A percentile compares a stretch with the other conserved stretches of the same genome.
Evolutionary conservation across 2,888 invertebrate species (phyloP).

Genomic region (Proisotoma minuta): DNA sequence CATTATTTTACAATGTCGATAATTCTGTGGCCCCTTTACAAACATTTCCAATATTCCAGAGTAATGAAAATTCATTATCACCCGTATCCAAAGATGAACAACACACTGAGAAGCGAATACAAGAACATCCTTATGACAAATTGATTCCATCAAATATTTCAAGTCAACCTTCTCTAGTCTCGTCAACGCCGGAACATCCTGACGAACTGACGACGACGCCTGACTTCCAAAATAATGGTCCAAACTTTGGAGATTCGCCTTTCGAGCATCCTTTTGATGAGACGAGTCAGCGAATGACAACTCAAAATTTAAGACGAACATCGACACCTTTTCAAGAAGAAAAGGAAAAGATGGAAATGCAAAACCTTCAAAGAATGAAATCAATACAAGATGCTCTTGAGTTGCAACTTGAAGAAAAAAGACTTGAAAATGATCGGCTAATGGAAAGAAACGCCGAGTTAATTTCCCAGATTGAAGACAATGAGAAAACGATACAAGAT

Average conservation of each 20-base stretch:
- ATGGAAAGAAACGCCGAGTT: conserved; percentile 36
- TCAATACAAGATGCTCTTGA: conserved; percentile 35
- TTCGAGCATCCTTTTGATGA: not conserved
- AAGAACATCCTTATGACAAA: too few relatives aligned
- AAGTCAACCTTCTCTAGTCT: not conserved
- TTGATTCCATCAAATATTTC: not conserved
- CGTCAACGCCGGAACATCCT: not conserved
- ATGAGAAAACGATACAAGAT: conserved; percentile 38
- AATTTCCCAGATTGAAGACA: conserved; percentile 34
- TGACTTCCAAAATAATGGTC: not conserved
- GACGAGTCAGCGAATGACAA: not conserved
- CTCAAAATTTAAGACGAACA: not conserved
- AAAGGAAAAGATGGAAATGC: conserved; percentile 6
- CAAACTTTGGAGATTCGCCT: not conserved
- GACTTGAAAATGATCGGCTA: conserved; percentile 37
- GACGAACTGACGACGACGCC: not conserved
- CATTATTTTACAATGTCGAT: conserved; percentile 15
- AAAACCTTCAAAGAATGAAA: conserved; percentile 12
- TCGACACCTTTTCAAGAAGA: not conserved
- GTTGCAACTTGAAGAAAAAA: conserved; percentile 33
- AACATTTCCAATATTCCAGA: too few relatives aligned
- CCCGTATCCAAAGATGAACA: too few relatives aligned
- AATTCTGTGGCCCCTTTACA: too few relatives aligned
- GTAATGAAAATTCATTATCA: too few relatives aligned
- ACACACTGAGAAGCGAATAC: too few relatives aligned